Evolutionary conservation across 2,797 vertebrate genomes (phyloP), one percentile per base, ranked within the genome.

Genomic region (Emydoidea blandingii): DNA sequence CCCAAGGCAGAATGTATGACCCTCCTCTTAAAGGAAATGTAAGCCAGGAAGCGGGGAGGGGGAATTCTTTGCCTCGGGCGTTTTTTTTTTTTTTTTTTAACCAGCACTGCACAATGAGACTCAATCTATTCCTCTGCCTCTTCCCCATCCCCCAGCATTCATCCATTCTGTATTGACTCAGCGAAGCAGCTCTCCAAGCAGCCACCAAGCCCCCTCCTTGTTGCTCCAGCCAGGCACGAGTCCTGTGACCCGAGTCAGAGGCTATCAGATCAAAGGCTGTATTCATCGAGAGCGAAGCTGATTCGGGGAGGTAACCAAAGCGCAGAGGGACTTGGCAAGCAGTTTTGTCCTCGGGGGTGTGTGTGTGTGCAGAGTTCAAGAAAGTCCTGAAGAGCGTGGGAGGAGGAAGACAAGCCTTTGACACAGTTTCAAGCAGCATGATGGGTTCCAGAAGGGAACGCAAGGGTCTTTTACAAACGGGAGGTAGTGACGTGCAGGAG

Each of bases 181-280:
- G n/a, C 25, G 87, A 79, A 91, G 89, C 79, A 65, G 62, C 16
- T 44, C 86, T 92, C 90, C 81, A 90, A 92, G 81, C 19, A 76
- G 83, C 25, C 62, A 56, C 52, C 65, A 37, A 18, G 52, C 82
- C 56, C 56, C 52, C 12, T 9, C 89, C 92, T 81, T 97, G 85
- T 89, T 80, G 50, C 74, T 97, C 19, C 52, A 81, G 85, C 95
- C 85, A 93, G 74, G 44, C 86, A 80, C 6, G 94, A 96, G 93
- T 90, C 80, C 88, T 92, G 50, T 91, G 93, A 95, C 88, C 94
- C 12, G 89, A 96, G 85, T 96, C 96, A 96, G 92, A 91, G 89
- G 91, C 44, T 94, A 54, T 85, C 23, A 94, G 92, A 96, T 93
- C 84, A 97, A 96, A 96, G 83, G 82, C 91, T 96, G 95, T 87